phyloP scores from a whole-genome alignment of 2,888 invertebrate genomes.

The Panopea generosa region DNA sequence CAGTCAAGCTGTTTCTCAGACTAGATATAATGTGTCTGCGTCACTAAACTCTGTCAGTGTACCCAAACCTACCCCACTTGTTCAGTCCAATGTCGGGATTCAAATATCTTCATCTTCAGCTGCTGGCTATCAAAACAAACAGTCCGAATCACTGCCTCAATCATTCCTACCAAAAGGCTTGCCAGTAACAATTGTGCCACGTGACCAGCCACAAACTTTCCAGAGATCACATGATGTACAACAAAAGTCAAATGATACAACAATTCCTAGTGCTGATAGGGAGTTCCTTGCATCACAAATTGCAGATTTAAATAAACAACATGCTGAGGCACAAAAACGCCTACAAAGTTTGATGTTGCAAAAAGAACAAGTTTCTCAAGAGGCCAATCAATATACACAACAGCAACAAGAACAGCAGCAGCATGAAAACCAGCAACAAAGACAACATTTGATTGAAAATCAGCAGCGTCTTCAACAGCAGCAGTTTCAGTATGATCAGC shows the following conservation, averaged over 20 bases:
- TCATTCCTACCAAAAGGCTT: constrained; percentile 43
- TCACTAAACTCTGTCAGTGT: constrained; percentile 72
- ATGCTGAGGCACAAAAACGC: constrained; percentile 79
- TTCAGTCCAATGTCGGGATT: constrained; percentile 74
- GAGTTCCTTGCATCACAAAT: constrained; percentile 76
- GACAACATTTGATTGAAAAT: constrained; percentile 33
- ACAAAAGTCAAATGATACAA: constrained; percentile 30
- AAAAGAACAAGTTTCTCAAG: constrained; percentile 5
- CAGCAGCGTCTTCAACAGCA: constrained; percentile 52
- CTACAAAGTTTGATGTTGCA: constrained; percentile 70
- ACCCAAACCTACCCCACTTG: constrained; percentile 76
- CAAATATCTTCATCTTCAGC: constrained; percentile 28
- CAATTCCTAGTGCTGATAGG: constrained; percentile 34
- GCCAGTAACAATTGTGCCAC: constrained; percentile 35
- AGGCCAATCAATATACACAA: neutral
- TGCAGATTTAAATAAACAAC: constrained; percentile 79
- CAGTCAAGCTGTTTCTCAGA: neutral
- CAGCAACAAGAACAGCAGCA: constrained; percentile 18
- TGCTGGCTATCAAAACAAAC: neutral
- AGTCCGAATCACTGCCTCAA: constrained; percentile 24
- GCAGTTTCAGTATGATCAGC: constrained; percentile 49
- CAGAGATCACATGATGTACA: constrained; percentile 22
- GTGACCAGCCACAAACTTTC: constrained; percentile 33
- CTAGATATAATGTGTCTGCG: constrained; percentile 12
- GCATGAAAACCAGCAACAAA: constrained; percentile 53